phyloP scores from a whole-genome alignment of 2,888 invertebrate genomes.

The Eumerus sabulonum region DNA sequence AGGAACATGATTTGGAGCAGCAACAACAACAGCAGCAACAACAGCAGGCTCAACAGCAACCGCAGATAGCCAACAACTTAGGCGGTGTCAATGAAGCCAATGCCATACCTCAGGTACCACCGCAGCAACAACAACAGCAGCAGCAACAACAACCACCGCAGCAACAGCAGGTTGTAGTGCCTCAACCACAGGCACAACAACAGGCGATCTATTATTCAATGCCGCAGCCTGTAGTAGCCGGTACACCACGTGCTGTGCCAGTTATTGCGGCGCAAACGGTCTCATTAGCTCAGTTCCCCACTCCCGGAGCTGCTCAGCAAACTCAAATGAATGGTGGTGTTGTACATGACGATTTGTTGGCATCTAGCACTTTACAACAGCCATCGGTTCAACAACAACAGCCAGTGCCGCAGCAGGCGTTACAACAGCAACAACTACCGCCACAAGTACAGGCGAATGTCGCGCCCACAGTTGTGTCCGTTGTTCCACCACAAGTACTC shows the following conservation, averaged over 20 bases:
- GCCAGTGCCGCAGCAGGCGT: conserved; percentile 39
- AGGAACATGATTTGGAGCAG: conserved; percentile 74
- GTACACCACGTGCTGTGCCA: conserved; percentile 73
- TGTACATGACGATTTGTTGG: conserved; percentile 77
- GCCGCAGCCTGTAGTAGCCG: conserved; percentile 73
- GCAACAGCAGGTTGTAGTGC: conserved; percentile 70
- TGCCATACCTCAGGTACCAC: conserved; percentile 70
- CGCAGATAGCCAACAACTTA: conserved; percentile 51
- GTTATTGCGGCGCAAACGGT: conserved; percentile 72
- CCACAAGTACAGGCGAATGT: conserved; percentile 70
- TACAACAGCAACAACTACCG: conserved; percentile 61
- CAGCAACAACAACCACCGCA: conserved; percentile 67
- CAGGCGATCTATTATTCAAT: conserved; percentile 76
- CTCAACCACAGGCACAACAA: conserved; percentile 72
- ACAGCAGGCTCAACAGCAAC: conserved; percentile 1
- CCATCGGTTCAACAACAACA: conserved; percentile 50
- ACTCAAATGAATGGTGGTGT: conserved; percentile 76
- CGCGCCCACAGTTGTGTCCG: conserved; percentile 68
- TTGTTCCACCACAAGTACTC: conserved; percentile 51
- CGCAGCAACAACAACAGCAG: conserved; percentile 70
- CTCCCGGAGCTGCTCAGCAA: conserved; percentile 73
- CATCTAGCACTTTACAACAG: conserved; percentile 72
- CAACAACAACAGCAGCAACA: conserved; percentile 52
- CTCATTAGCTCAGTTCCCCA: conserved; percentile 73
- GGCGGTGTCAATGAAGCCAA: conserved; percentile 36